Percentiles rank a stretch among this genome's conserved stretches.
phyloP scores from a whole-genome alignment of 2,888 invertebrate genomes.

The Dryomyza anilis region DNA sequence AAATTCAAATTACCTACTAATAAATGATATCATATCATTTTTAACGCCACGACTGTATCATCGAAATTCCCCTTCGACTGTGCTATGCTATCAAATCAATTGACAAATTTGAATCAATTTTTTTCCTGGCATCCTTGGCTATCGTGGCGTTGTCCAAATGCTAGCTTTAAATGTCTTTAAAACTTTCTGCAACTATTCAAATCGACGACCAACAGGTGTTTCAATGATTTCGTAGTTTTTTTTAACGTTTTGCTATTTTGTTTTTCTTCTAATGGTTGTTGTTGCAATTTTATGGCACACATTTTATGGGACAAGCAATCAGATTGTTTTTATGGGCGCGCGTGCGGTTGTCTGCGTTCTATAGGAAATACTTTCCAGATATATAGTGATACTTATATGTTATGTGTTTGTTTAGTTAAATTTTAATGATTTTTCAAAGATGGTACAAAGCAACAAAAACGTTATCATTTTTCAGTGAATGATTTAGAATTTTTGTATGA shows the following conservation, averaged over 20 bases:
- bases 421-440: too few relatives aligned
- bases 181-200: background rate
- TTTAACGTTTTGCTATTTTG: background rate
- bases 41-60: background rate
- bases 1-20: too few relatives aligned
- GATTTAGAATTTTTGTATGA: too few relatives aligned
- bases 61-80: background rate
- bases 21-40: too few relatives aligned
- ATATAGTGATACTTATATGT: too few relatives aligned
- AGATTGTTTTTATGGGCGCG: background rate
- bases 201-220: slow-evolving; percentile 16
- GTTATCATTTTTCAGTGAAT: too few relatives aligned
- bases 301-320: background rate
- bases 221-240: background rate
- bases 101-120: slow-evolving; percentile 22
- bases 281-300: background rate
- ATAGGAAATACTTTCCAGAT: too few relatives aligned
- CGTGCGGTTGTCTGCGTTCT: background rate
- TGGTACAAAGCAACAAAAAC: too few relatives aligned
- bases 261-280: background rate
- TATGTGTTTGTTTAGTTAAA: too few relatives aligned
- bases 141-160: background rate
- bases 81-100: background rate
- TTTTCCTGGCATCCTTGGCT: background rate
- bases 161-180: background rate